phyloP scores from a whole-genome alignment of 2,113 vertebrate species.

The Cervus canadensis region DNA sequence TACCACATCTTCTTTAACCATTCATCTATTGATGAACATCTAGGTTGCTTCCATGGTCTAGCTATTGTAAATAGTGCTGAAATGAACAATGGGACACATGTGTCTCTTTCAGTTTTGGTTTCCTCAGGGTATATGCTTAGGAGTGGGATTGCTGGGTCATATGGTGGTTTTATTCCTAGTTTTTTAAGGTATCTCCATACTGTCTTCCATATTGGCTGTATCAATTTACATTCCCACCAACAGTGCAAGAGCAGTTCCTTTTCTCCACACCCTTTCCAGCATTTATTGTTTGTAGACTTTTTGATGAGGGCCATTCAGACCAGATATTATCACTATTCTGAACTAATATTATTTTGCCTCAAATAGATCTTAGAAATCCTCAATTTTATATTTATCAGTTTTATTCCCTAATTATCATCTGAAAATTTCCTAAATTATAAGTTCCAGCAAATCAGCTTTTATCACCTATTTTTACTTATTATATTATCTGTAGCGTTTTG shows the following conservation, averaged over 20 bases:
- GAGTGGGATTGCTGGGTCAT: neutral
- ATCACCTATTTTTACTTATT: neutral
- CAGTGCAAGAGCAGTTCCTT: too few relatives aligned
- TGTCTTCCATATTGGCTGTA: too few relatives aligned
- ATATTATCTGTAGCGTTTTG: neutral
- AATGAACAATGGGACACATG: neutral
- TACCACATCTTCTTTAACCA: neutral
- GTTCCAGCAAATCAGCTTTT: neutral
- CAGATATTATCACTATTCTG: accelerated
- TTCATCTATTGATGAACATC: neutral
- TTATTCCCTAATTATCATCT: neutral
- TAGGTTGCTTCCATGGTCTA: neutral
- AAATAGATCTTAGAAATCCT: neutral
- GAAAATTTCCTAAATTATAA: neutral
- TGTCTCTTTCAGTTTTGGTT: neutral
- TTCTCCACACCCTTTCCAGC: too few relatives aligned
- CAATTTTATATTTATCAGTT: neutral
- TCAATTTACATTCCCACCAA: too few relatives aligned
- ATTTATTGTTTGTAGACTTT: too few relatives aligned
- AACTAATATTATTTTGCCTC: neutral
- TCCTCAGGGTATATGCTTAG: neutral
- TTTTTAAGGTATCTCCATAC: neutral
- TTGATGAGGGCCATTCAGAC: neutral
- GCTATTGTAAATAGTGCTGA: neutral
- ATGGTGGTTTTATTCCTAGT: neutral